Conservation (phyloP, 2,113 vertebrate species). For the Psephotus haematonotus region DNA sequence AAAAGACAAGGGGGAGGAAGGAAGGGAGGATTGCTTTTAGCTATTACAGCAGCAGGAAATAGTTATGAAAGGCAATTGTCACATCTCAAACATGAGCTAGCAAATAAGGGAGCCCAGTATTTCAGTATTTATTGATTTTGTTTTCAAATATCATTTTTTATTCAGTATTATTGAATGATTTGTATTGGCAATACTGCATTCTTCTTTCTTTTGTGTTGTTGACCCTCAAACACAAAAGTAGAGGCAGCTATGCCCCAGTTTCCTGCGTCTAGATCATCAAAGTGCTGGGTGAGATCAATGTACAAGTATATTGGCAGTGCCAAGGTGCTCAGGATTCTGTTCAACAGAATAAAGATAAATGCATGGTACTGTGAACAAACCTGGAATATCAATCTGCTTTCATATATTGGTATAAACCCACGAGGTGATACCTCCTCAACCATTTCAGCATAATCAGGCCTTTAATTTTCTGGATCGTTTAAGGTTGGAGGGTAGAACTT, state of each 20-base stretch:
- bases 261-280: not conserved
- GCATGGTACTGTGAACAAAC: not conserved
- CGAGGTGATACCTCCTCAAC: not conserved
- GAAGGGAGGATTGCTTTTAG: not conserved
- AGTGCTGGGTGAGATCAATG: not conserved
- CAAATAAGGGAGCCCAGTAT: not conserved
- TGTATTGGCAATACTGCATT: accelerated
- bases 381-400: not conserved
- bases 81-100: not conserved
- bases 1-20: accelerated
- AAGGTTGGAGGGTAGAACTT: not conserved
- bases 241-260: not conserved
- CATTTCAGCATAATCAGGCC: not conserved
- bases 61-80: not conserved
- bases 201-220: not conserved
- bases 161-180: accelerated
- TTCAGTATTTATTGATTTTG: not conserved
- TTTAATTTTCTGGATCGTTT: not conserved
- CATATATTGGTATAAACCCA: not conserved
- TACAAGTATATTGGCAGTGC: not conserved
- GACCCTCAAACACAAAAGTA: not conserved
- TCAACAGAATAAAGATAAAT: not conserved
- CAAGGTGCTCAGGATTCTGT: not conserved
- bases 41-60: not conserved
- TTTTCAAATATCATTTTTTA: not conserved